A percentile compares a stretch with the other conserved stretches of the same genome.
Conservation (phyloP, 2,888 invertebrate genomes). For the Brachyopa scutellaris region DNA sequence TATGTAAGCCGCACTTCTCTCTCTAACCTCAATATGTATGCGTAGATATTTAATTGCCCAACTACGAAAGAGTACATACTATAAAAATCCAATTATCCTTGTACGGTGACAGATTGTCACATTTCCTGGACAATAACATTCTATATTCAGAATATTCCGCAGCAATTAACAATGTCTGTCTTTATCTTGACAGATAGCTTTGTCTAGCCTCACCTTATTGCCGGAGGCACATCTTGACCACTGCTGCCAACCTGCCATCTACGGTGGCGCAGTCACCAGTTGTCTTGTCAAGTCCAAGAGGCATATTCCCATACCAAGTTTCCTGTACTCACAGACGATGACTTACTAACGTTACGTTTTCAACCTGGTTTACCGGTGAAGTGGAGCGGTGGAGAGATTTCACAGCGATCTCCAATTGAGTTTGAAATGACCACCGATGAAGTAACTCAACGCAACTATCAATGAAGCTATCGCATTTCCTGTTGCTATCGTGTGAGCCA, state of each 20-base stretch:
- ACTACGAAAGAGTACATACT: slow-evolving; percentile 49
- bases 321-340: slow-evolving; percentile 37
- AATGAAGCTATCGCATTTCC: slow-evolving; percentile 58
- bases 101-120: slow-evolving; percentile 36
- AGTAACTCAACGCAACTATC: slow-evolving; percentile 54
- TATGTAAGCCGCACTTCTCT: too few relatives aligned
- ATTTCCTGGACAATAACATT: slow-evolving; percentile 54
- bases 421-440: slow-evolving; percentile 54
- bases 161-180: slow-evolving; percentile 27
- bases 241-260: slow-evolving; percentile 17
- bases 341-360: slow-evolving; percentile 43
- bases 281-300: slow-evolving; percentile 61
- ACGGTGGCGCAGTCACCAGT: slow-evolving; percentile 8
- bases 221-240: slow-evolving; percentile 23
- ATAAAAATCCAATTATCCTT: slow-evolving; percentile 68
- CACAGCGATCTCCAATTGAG: slow-evolving; percentile 58
- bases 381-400: slow-evolving; percentile 8
- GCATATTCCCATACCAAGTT: slow-evolving; percentile 64
- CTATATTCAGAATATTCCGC: slow-evolving; percentile 58
- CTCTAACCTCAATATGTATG: neutral
- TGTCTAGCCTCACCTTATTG: slow-evolving; percentile 37
- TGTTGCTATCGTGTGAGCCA: slow-evolving; percentile 50
- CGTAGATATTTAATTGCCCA: neutral
- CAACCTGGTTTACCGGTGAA: slow-evolving; percentile 26
- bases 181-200: slow-evolving; percentile 23